Conservation (phyloP, 2,797 vertebrate genomes). For the Numenius phaeopus region DNA sequence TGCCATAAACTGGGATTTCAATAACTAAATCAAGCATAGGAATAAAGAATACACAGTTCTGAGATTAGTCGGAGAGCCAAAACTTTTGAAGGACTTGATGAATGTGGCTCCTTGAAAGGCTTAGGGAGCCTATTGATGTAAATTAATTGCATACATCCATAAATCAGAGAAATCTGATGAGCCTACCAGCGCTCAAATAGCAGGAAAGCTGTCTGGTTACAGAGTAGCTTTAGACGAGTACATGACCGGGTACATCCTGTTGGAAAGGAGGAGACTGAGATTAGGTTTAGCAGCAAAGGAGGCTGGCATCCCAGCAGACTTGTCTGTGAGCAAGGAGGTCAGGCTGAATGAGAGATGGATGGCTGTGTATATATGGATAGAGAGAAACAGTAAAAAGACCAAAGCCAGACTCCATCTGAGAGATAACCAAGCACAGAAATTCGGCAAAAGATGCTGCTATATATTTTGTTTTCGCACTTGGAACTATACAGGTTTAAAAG, state of each 20-base stretch:
- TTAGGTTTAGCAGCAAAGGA: not conserved
- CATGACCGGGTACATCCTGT: not conserved
- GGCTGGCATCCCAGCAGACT: not conserved
- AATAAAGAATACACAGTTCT: not conserved
- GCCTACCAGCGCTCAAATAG: not conserved
- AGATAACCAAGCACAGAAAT: not conserved
- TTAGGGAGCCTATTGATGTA: not conserved
- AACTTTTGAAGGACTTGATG: not conserved
- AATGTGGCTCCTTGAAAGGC: not conserved
- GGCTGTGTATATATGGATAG: not conserved
- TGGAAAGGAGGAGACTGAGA: not conserved
- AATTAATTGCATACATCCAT: not conserved
- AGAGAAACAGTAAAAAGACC: not conserved
- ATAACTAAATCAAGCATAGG: conserved; percentile 5
- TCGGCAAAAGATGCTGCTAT: not conserved
- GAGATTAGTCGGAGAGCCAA: not conserved
- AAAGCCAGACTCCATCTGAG: not conserved
- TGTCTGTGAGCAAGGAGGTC: not conserved
- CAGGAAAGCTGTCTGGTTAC: not conserved
- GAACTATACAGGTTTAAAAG: not conserved
- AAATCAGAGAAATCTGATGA: conserved; percentile 6
- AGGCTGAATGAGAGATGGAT: not conserved
- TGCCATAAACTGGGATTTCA: conserved; percentile 19
- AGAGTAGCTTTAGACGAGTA: not conserved
- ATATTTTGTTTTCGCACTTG: not conserved